Evolutionary conservation across 2,113 vertebrate species (phyloP), one percentile per base, ranked within the genome.

Genomic region (Haliaeetus leucogaster): DNA sequence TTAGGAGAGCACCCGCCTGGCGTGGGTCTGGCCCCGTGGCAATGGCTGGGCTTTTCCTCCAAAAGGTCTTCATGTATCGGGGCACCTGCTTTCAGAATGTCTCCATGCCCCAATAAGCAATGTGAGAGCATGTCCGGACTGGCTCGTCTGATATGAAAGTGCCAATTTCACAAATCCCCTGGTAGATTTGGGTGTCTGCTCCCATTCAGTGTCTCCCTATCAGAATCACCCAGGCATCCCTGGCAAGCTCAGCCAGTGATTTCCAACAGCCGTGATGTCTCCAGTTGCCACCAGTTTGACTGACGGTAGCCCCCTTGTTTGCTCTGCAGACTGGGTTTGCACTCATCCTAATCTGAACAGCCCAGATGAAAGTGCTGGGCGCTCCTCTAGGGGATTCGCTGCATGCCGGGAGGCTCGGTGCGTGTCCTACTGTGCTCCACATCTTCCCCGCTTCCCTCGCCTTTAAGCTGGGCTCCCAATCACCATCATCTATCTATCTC

Each of bases 1-100:
- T 77, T 89, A 70, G n/a, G 56, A 80, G 26, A 65, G 19, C 2
- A 1, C 43, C 7, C 0, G 1, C 27, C 59, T 67, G 25, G 25
- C 0, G 0, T 72, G 26, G 11, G 25, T 47, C 55, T 65, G 50
- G 45, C 38, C 43, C 32, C 1, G 0, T 4, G 5, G 59, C 3
- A 1, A 16, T 45, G 50, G 27, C 58, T 50, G 36, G 25, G 34
- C 36, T 81, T 76, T 56, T 87, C 27, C 19, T 80, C 27, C 40
- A 42, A n/a, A 48, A 84, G 50, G 6, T 66, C 32, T 70, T 93
- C 9, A 7, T 9, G 10, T 61, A 26, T 27, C 36, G 1, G 9
- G 23, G 25, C 27, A 62, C 6, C 42, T 52, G 86, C 59, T 86
- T 67, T 82, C 52, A 66, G 61, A 76, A 43, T 2, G 0, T 43